Base-by-base conservation (phyloP, 2,113 vertebrate genomes). In the Nibea albiflora region DNA sequence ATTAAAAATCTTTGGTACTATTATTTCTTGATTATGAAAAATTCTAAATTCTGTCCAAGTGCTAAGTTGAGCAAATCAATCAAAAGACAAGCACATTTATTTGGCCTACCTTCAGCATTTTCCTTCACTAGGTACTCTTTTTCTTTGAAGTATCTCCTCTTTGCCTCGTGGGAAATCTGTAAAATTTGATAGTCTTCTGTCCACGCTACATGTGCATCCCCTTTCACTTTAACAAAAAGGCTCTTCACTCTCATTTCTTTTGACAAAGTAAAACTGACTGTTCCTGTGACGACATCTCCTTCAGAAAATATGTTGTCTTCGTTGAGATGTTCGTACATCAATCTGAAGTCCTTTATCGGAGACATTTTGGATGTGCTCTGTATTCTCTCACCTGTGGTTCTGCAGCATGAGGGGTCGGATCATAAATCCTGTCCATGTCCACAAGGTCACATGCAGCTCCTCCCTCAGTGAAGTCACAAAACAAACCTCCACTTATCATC, bases 141-240 rank as follows among this genome's bases (percentile, higher is more conserved):
- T 4, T 88, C 2, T 75, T 95, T 93, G 19, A 94, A 92, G 61
- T 26, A 26, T 26, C 24, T 26, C 24, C 24, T 26, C 24, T 26
- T 26, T 2, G 24, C 2, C 24, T 26, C 24, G 24, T 26, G 2
- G 24, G 24, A 26, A 26, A 26, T 26, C 24, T 26, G 24, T 1
- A 26, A 1, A 26, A 26, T 26, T 26, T 26, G 24, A 26, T 26
- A 26, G 24, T 26, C 24, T 26, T 26, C 24, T 26, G 24, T 26
- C 24, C 24, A 26, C 1, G 24, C 1, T 0, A 92, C 92, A 0
- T 46, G 0, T 1, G 90, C 92, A 1, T 90, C 88, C 0, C 94
- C 93, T 69, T 90, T 94, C 2, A 26, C 57, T 81, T 93, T 94
- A 0, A 95, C 58, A 0, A 46, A 12, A 2, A 94, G 4, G 0